Percentiles rank a stretch among this genome's conserved stretches.
phyloP scores from a whole-genome alignment of 2,888 invertebrate species.

The Lasioglossum vierecki region DNA sequence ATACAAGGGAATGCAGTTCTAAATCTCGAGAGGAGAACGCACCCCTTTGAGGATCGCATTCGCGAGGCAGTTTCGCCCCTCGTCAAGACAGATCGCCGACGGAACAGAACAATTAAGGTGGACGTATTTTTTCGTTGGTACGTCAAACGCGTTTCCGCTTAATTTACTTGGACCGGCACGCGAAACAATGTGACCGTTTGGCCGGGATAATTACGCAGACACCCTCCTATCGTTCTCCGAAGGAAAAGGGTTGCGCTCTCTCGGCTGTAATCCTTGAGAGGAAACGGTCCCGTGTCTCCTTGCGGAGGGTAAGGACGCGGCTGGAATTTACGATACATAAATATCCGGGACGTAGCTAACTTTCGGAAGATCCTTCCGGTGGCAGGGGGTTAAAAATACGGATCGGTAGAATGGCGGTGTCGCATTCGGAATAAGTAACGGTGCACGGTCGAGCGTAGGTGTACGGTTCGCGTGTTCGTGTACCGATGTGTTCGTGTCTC shows the following conservation, averaged over 20 bases:
- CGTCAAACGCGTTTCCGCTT: conserved; percentile 58
- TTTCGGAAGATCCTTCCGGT: conserved; percentile 74
- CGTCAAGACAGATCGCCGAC: conserved; percentile 10
- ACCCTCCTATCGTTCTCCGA: conserved; percentile 50
- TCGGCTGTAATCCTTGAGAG: conserved; percentile 48
- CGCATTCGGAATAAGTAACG: conserved; percentile 46
- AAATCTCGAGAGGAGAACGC: not conserved
- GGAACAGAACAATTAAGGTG: conserved; percentile 30
- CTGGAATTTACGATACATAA: conserved; percentile 78
- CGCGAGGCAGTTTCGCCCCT: not conserved
- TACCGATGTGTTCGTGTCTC: not conserved
- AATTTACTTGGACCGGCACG: conserved; percentile 60
- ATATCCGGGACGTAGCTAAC: conserved; percentile 76
- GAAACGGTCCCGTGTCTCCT: conserved; percentile 40
- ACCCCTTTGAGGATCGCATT: not conserved
- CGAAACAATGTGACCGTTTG: conserved; percentile 73
- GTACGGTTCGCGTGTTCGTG: not conserved
- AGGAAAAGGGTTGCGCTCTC: conserved; percentile 61
- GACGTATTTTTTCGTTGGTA: conserved; percentile 38
- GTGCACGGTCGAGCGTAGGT: conserved; percentile 21
- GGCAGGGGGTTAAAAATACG: conserved; percentile 58
- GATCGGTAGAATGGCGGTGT: conserved; percentile 14
- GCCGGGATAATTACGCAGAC: conserved; percentile 72
- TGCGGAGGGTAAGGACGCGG: conserved; percentile 66
- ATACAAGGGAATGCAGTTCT: not conserved